Conservation (phyloP, 2,797 vertebrate genomes). For the Arvicola amphibius region DNA sequence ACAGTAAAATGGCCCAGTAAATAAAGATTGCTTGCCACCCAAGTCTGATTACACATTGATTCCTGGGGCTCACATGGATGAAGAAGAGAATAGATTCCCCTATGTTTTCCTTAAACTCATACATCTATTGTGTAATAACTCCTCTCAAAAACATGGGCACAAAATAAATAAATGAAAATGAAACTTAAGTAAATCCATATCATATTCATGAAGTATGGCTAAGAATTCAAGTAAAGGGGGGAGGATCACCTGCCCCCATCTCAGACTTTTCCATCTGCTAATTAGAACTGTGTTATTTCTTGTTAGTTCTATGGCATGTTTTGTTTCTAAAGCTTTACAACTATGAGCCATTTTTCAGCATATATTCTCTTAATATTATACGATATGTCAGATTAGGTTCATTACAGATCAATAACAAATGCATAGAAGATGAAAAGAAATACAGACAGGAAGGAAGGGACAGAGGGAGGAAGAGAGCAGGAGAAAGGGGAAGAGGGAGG, state of each 20-base stretch:
- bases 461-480: too few relatives aligned
- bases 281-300: background rate
- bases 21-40: background rate
- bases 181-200: background rate
- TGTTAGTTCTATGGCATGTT: background rate
- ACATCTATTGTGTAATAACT: background rate
- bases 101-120: background rate
- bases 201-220: slow-evolving; percentile 6
- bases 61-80: background rate
- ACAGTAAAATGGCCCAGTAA: background rate
- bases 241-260: background rate
- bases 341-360: background rate
- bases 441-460: background rate
- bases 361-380: background rate
- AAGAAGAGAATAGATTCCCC: background rate
- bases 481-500: background rate
- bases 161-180: background rate
- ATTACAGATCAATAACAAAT: slow-evolving; percentile 22
- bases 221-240: background rate
- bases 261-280: background rate
- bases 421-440: background rate
- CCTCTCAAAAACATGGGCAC: background rate
- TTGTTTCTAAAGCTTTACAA: background rate
- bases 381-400: background rate
- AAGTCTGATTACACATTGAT: background rate